Base-by-base conservation (phyloP, 2,113 vertebrate species). In the Tachysurus vachellii region DNA sequence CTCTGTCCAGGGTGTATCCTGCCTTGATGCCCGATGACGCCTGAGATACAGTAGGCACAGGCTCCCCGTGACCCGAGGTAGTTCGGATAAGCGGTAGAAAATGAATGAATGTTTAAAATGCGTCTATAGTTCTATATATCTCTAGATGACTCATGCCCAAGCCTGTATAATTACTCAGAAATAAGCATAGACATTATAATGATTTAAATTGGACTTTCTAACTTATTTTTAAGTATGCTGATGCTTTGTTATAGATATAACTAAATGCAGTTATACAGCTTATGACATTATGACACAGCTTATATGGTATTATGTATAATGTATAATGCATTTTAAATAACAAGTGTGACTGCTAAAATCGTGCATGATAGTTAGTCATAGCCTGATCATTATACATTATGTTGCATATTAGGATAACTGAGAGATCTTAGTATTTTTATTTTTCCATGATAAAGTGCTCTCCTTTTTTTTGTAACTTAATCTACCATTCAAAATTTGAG, bases 401-500 rank as follows among this genome's bases (percentile, higher is more conserved):
- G 57, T 14, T 44, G 36, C 19, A 19, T n/a, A 19, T 36, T 12
- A 54, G 12, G 31, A 19, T 68, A 66, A 66, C 4, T 66, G n/a
- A 66, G n/a, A 28, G 62, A 26, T 36, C 1, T 36, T 36, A 36
- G 36, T 1, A 36, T 36, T 36, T 36, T 4, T 19, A 23, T 8
- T 76, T 73, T 84, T 36, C 17, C 73, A 59, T 42, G 13, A 62
- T 44, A 64, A 31, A 54, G 4, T 23, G 16, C 9, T 68, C 28
- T 70, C 53, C 9, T 54, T 28, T 4, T 42, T 57, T 56, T 75
- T 82, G 44, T 28, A n/a, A 26, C 31, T n/a, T 90, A 93, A 91
- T 93, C 89, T 89, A 86, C 85, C 88, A 87, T 88, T 88, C 88
- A 79, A 91, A 92, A 89, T 82, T 13, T 26, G 90, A 87, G 85